Evolutionary conservation across 1,140 invertebrate genomes (phyloP), one percentile per base, ranked within the genome.

Genomic region (Halesus radiatus): DNA sequence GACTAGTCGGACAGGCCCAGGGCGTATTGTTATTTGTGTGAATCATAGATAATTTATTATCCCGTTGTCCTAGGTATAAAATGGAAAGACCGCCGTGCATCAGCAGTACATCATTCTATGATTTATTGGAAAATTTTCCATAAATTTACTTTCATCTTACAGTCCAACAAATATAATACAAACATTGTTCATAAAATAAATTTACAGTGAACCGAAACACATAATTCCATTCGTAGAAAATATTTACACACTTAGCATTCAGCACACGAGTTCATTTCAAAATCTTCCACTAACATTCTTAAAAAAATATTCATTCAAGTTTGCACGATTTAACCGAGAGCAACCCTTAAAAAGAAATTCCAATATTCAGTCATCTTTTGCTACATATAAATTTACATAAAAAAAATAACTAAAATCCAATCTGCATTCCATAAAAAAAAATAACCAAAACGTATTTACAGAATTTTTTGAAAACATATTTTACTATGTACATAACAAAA

Each of bases 371-470:
- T 72, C 68, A 72, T 54, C 32, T 37, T 66, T 18, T 66, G 26
- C 68, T 72, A 72, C 50, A 72, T 53, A 72, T 20, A 72, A 32
- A 66, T 66, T 20, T 72, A 72, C 37, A 45, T 45, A 54, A 54
- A 52, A 72, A 53, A 53, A 53, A 53, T 26, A 72, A 72, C 68
- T 72, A 52, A 72, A 72, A 53, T 53, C 26, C 22, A 26, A 53
- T 53, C 22, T 10, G 20, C 68, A 29, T 66, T 18, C 62, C 15
- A 45, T 70, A 50, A 70, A 70, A 68, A 37, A 70, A 45, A 70
- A 50, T 20, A 45, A 70, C n/a, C n/a, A 66, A 52, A 50, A 72
- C 15, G 37, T 74, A 76, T 76, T 76, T 76, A 76, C 74, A 76
- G 6, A 45, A 32, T 58, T 60, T 62, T 26, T 45, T 16, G 20